These are phyloP conservation scores for Sesia bembeciformis DNA, from an alignment of 2,888 invertebrate species.

Conservation along the genomic window DNA sequence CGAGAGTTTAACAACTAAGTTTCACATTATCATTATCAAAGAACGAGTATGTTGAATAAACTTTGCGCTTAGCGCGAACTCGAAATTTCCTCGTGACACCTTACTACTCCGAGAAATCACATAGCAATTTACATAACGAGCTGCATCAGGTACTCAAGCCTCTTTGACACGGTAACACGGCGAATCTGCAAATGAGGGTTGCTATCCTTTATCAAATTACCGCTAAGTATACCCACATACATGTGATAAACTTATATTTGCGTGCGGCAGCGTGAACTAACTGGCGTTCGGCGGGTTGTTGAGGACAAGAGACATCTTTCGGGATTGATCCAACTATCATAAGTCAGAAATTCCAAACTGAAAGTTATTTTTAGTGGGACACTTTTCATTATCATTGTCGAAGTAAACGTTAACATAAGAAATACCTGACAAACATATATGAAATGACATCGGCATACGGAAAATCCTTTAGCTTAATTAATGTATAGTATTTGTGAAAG, in stretches of 20 bases:
- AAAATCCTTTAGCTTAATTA: too few species aligned
- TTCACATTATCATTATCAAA: not conserved
- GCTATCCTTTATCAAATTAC: constrained; percentile 14
- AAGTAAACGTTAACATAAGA: too few species aligned
- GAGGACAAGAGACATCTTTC: too few species aligned
- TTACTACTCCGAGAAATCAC: constrained; percentile 15
- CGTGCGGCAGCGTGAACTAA: too few species aligned
- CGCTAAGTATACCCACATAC: not conserved
- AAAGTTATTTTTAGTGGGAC: too few species aligned
- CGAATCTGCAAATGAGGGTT: constrained; percentile 21
- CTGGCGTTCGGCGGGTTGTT: too few species aligned
- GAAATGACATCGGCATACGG: too few species aligned
- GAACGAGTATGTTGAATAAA: not conserved
- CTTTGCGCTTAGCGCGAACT: not conserved
- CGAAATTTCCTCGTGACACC: not conserved
- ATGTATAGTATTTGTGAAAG: too few species aligned
- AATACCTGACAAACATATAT: too few species aligned
- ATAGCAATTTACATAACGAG: constrained; percentile 30
- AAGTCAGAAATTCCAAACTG: too few species aligned
- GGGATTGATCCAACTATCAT: too few species aligned
- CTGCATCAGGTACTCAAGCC: constrained; percentile 11
- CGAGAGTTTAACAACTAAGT: not conserved
- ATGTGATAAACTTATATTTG: not conserved
- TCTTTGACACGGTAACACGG: constrained; percentile 20
- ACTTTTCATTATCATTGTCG: too few species aligned